A percentile compares a stretch with the other conserved stretches of the same genome.
phyloP scores from a whole-genome alignment of 2,888 invertebrate genomes.

The Pheosia gnoma region DNA sequence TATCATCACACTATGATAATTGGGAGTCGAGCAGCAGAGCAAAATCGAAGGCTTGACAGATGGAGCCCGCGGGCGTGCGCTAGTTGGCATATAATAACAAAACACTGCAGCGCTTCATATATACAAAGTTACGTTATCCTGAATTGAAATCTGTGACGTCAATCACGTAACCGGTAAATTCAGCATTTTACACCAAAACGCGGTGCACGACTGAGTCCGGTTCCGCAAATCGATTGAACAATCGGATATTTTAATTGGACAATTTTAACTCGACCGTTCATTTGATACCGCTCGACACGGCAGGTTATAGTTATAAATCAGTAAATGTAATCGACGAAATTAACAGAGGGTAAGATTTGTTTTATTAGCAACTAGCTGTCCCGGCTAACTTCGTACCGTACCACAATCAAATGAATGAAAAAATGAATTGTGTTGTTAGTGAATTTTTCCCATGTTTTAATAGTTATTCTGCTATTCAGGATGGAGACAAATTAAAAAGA shows the following conservation, averaged over 20 bases:
- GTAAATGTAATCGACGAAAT: constrained; percentile 29
- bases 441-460: too few relatives aligned
- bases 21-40: too few relatives aligned
- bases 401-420: too few relatives aligned
- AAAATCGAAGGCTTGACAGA: too few relatives aligned
- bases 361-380: too few relatives aligned
- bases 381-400: too few relatives aligned
- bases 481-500: too few relatives aligned
- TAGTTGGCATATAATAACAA: too few relatives aligned
- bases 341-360: constrained; percentile 14
- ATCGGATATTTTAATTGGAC: constrained; percentile 47
- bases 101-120: not conserved
- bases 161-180: constrained; percentile 11
- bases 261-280: constrained; percentile 32
- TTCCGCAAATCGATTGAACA: constrained; percentile 41
- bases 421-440: too few relatives aligned
- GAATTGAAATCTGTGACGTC: constrained; percentile 4
- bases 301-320: constrained; percentile 16
- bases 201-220: constrained; percentile 24
- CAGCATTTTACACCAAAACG: constrained; percentile 22
- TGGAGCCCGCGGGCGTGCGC: too few relatives aligned
- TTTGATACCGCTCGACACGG: constrained; percentile 29
- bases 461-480: too few relatives aligned
- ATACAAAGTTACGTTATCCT: not conserved
- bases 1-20: too few relatives aligned